Conservation (phyloP, 2,113 vertebrate genomes). For the Acrocephalus kingi region DNA sequence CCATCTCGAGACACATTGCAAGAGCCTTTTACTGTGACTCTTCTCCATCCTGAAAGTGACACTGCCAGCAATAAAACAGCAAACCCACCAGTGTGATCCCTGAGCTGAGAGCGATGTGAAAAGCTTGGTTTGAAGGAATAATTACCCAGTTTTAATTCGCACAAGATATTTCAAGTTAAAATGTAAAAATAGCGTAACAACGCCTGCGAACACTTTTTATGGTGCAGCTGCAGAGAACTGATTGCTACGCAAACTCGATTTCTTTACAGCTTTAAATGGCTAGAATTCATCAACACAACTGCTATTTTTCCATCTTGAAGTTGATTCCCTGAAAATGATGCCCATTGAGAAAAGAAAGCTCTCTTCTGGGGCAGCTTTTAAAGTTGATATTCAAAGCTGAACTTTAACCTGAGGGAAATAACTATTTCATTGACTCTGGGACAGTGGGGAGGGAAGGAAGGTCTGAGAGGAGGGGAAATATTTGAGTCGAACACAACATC, state of each 20-base stretch:
- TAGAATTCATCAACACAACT: neutral
- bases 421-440: constrained; percentile 38
- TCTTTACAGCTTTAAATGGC: neutral
- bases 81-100: neutral
- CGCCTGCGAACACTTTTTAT: neutral
- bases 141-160: neutral
- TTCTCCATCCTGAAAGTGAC: neutral
- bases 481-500: neutral
- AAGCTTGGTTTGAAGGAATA: neutral
- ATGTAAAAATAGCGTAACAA: neutral
- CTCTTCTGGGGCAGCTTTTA: constrained; percentile 37
- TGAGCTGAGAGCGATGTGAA: neutral
- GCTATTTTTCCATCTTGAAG: neutral
- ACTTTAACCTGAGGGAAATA: constrained; percentile 47
- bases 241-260: neutral
- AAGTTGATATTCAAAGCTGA: constrained; percentile 56
- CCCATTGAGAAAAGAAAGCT: neutral
- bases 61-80: neutral
- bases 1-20: neutral
- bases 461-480: constrained; percentile 1
- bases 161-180: neutral
- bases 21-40: neutral
- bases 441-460: neutral
- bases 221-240: neutral
- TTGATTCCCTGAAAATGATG: neutral